These are phyloP conservation scores for Hapalemur alaotrensis DNA, from an alignment of 2,797 vertebrate species.

Conservation along the genomic window DNA sequence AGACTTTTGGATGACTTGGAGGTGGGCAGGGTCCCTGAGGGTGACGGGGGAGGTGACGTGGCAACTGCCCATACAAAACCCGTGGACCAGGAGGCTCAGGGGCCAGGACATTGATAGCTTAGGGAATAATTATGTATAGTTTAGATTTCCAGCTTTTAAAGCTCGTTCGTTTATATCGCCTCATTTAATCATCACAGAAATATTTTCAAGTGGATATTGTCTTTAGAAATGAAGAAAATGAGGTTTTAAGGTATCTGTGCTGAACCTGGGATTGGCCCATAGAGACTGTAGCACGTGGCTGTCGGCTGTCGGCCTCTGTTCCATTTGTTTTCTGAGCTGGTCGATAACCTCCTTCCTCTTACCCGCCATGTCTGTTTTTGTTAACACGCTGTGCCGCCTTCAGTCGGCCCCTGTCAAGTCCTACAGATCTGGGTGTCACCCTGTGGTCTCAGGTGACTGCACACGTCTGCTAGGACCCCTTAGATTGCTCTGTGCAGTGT, in stretches of 20 bases:
- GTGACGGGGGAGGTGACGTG: neutral
- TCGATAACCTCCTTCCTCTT: no score
- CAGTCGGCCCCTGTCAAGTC: neutral
- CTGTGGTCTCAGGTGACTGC: neutral
- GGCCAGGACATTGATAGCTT: neutral
- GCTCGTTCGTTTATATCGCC: neutral
- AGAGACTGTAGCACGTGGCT: no score
- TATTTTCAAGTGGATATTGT: neutral
- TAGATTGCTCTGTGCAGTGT: neutral
- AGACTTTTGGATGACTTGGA: neutral
- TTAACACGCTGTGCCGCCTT: neutral
- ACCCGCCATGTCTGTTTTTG: fast-evolving
- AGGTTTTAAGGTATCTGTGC: neutral
- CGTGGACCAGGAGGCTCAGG: fast-evolving
- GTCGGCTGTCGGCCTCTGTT: neutral
- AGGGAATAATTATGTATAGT: neutral
- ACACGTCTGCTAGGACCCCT: neutral
- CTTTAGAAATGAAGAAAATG: neutral
- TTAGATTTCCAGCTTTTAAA: neutral
- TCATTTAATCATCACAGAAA: neutral
- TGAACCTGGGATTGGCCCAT: neutral
- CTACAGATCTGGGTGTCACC: fast-evolving
- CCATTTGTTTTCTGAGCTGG: neutral
- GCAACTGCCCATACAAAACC: fast-evolving
- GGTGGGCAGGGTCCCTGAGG: neutral